Conservation (phyloP, 2,113 vertebrate genomes). For the Hiodon tergisus region DNA sequence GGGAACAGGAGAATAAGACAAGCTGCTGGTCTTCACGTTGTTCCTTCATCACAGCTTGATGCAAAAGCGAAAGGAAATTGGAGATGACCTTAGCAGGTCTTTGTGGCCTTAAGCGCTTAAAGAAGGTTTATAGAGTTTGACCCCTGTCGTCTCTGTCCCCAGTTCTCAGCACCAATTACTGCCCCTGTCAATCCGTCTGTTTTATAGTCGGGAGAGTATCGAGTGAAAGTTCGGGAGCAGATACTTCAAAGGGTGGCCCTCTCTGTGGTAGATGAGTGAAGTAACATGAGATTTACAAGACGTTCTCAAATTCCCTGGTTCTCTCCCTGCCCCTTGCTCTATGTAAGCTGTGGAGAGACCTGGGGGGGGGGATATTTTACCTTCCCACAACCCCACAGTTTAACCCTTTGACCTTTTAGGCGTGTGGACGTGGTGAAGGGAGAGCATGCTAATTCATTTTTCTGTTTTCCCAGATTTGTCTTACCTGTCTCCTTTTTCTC, state of each 20-base stretch:
- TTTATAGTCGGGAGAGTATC: constrained; percentile 1
- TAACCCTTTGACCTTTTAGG: constrained; percentile 27
- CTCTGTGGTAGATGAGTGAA: constrained; percentile 30
- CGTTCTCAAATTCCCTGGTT: constrained; percentile 29
- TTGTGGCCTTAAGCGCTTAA: neutral
- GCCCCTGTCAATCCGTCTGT: neutral
- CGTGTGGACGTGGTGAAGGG: constrained; percentile 6
- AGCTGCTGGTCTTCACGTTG: neutral
- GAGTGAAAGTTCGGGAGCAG: constrained; percentile 16
- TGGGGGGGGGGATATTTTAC: constrained; percentile 8
- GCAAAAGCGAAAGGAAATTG: neutral
- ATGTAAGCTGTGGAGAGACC: constrained; percentile 15
- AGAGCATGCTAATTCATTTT: neutral
- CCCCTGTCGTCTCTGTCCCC: neutral
- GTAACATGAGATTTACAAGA: constrained; percentile 59
- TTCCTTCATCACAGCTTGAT: neutral
- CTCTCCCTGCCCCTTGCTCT: neutral
- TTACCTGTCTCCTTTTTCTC: constrained; percentile 26
- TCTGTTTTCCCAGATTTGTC: neutral
- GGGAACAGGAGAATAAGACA: neutral
- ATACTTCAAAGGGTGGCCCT: constrained; percentile 45
- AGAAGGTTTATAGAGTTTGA: neutral
- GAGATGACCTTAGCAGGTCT: neutral
- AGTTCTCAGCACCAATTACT: neutral
- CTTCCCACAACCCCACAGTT: constrained; percentile 48